A percentile compares a stretch with the other conserved stretches of the same genome.
These are phyloP conservation scores for Yponomeuta malinellus DNA, from an alignment of 2,888 invertebrate genomes.

Conservation along the genomic window DNA sequence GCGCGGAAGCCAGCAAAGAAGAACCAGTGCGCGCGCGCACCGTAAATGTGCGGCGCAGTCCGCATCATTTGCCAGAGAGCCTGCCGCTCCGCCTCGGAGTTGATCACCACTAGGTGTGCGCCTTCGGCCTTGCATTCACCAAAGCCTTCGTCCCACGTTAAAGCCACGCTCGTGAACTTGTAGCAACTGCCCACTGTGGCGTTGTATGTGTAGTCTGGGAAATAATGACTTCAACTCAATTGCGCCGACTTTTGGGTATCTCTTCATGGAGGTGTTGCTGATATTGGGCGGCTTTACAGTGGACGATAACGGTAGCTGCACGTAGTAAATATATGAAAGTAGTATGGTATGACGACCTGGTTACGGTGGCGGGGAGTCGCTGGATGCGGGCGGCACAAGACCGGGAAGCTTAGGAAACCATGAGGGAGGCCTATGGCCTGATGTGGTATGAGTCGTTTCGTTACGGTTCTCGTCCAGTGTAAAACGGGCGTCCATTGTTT, in stretches of 20 bases:
- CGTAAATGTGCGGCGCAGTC: constrained; percentile 16
- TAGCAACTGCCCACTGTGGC: constrained; percentile 41
- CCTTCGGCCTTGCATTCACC: constrained; percentile 43
- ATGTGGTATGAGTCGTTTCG: no score
- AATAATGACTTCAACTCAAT: not conserved
- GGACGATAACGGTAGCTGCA: no score
- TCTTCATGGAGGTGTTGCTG: not conserved
- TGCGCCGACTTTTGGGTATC: not conserved
- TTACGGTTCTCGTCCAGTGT: no score
- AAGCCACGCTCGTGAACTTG: constrained; percentile 33
- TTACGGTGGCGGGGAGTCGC: no score
- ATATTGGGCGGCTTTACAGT: not conserved
- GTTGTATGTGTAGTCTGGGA: constrained; percentile 40
- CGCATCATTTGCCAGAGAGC: constrained; percentile 33
- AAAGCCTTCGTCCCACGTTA: constrained; percentile 50
- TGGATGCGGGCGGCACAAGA: no score
- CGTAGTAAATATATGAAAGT: no score
- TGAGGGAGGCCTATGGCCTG: no score
- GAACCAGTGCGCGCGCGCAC: constrained; percentile 31
- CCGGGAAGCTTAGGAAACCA: no score
- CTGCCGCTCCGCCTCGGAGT: constrained; percentile 33
- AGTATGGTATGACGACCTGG: no score
- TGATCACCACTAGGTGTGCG: constrained; percentile 38
- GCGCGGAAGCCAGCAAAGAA: constrained; percentile 50
- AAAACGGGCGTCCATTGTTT: no score